These are phyloP conservation scores for Pristionchus entomophagus DNA, from an alignment of 2,888 invertebrate genomes.

Conservation along the genomic window DNA sequence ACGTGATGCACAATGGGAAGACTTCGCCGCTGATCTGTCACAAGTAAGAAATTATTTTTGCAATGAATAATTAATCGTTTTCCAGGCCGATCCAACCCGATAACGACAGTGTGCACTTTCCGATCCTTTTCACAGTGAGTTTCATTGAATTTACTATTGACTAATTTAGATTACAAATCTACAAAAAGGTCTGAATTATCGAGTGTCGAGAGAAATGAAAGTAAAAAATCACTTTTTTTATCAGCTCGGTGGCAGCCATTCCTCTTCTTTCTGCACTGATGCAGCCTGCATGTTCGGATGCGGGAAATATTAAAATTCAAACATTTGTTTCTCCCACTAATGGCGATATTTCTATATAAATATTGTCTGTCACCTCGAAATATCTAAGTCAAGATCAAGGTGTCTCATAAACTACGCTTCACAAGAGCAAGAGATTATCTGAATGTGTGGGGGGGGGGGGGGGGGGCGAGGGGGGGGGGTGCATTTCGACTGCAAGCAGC, in stretches of 20 bases:
- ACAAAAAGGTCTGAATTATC: too few species aligned
- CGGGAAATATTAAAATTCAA: constrained; percentile 7
- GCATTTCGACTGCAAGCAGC: too few species aligned
- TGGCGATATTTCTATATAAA: too few species aligned
- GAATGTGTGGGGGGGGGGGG: too few species aligned
- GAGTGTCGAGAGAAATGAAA: too few species aligned
- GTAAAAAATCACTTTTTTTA: not conserved
- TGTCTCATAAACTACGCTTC: too few species aligned
- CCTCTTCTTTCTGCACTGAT: not conserved
- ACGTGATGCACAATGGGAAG: constrained; percentile 21
- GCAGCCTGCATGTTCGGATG: not conserved
- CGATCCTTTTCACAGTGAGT: not conserved
- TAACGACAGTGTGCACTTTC: constrained; percentile 6
- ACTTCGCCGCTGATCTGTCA: not conserved
- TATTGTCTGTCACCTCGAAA: too few species aligned
- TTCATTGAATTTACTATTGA: not conserved
- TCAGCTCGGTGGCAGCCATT: not conserved
- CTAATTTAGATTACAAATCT: not conserved
- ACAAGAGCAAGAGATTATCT: too few species aligned
- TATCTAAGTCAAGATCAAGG: too few species aligned
- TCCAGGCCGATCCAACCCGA: not conserved
- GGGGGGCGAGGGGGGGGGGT: too few species aligned
- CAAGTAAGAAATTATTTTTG: not conserved
- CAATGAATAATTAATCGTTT: not conserved
- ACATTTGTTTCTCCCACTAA: too few species aligned